Conservation (phyloP, 2,113 vertebrate species). For the Oryzias javanicus region DNA sequence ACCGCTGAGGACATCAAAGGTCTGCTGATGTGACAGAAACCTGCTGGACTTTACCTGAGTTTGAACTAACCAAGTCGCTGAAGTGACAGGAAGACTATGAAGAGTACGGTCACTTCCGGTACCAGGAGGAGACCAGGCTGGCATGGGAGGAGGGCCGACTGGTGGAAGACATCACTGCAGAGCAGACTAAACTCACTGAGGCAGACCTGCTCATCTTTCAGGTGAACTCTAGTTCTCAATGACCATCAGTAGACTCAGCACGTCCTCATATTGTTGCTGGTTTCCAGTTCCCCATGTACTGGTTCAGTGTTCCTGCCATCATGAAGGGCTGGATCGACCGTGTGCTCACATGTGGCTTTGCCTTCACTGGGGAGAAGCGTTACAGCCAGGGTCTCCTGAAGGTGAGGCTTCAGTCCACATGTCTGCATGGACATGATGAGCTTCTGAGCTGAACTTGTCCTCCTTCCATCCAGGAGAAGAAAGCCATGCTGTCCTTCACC, state of each 20-base stretch:
- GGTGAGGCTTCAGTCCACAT: constrained; percentile 50
- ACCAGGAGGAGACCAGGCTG: constrained; percentile 57
- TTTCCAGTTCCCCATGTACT: constrained; percentile 81
- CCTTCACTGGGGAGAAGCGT: constrained; percentile 62
- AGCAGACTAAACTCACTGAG: constrained; percentile 76
- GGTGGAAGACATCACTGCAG: constrained; percentile 73
- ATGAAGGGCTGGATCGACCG: constrained; percentile 85
- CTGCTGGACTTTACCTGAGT: background rate
- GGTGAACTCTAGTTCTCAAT: constrained; percentile 50
- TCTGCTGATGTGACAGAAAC: constrained; percentile 15
- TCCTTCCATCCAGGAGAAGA: constrained; percentile 76
- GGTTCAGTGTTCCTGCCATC: constrained; percentile 82
- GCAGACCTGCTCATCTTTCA: constrained; percentile 84
- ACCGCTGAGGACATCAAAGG: constrained; percentile 77
- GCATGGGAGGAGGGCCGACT: constrained; percentile 77
- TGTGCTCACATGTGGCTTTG: constrained; percentile 73
- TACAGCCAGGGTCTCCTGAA: constrained; percentile 78
- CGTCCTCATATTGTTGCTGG: background rate
- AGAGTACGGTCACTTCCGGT: constrained; percentile 75
- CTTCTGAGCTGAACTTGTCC: background rate
- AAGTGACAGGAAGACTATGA: constrained; percentile 64
- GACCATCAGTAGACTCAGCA: constrained; percentile 18
- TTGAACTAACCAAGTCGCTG: background rate
- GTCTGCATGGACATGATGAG: background rate
- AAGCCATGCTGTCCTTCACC: constrained; percentile 82